Percentiles rank a stretch among this genome's conserved stretches.
Conservation (phyloP, 2,113 vertebrate genomes). For the Corythoichthys haematopterus region DNA sequence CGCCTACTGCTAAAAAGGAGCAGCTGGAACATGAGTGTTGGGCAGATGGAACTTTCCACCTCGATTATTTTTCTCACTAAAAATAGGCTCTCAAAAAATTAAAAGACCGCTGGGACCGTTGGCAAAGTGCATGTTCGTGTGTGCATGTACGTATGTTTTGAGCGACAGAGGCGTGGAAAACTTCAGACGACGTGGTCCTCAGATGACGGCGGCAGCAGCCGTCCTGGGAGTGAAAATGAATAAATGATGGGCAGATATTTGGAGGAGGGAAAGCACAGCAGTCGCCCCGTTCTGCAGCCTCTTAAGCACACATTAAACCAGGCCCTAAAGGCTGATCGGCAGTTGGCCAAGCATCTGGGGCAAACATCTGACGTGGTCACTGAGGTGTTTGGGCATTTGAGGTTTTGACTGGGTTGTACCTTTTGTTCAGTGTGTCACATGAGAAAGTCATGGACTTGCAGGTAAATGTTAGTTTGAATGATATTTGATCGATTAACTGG, state of each 20-base stretch:
- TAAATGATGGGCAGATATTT: conserved; percentile 68
- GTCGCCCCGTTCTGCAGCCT: conserved; percentile 43
- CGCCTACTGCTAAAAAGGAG: conserved; percentile 67
- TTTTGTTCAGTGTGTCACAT: conserved; percentile 36
- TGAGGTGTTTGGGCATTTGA: conserved; percentile 27
- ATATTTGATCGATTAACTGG: neutral
- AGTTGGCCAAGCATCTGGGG: conserved; percentile 50
- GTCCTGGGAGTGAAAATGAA: conserved; percentile 58
- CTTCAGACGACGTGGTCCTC: conserved; percentile 48
- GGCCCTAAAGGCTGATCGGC: conserved; percentile 36
- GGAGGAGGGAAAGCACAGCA: conserved; percentile 38
- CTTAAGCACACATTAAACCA: conserved; percentile 57
- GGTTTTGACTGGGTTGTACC: conserved; percentile 34
- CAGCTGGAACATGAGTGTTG: conserved; percentile 76
- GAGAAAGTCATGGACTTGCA: conserved; percentile 13
- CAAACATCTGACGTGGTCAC: conserved; percentile 55
- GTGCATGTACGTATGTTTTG: conserved; percentile 32
- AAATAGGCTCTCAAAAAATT: conserved; percentile 78
- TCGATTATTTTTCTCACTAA: conserved; percentile 76
- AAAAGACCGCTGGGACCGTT: conserved; percentile 72
- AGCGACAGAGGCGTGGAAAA: conserved; percentile 44
- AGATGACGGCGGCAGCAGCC: conserved; percentile 46
- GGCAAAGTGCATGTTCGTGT: conserved; percentile 57
- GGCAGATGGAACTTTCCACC: conserved; percentile 82
- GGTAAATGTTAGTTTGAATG: neutral